Conservation (phyloP, 2,888 invertebrate species). For the Phengaris alcon region DNA sequence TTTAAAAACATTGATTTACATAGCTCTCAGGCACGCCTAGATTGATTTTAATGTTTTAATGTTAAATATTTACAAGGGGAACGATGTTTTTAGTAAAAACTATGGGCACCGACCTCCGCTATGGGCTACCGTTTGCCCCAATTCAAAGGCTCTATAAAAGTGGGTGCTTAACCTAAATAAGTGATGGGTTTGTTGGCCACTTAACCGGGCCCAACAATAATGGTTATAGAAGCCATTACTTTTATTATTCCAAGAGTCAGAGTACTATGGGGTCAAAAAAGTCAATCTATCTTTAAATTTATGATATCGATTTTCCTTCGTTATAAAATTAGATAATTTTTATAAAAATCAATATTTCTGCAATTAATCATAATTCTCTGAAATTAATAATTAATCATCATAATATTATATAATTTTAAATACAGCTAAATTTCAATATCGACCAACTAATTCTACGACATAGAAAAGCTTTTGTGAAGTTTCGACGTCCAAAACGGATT, state of each 20-base stretch:
- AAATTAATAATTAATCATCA: no score
- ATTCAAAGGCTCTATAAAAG: conserved; percentile 21
- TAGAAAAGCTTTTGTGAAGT: background rate
- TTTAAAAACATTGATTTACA: background rate
- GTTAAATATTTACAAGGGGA: background rate
- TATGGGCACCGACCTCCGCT: background rate
- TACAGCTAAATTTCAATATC: no score
- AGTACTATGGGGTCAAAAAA: background rate
- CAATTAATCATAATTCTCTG: no score
- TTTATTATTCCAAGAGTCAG: conserved; percentile 9
- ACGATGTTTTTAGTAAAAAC: conserved; percentile 6
- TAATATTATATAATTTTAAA: no score
- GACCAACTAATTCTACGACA: background rate
- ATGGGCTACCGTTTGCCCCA: conserved; percentile 16
- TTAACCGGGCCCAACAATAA: background rate
- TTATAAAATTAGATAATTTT: background rate
- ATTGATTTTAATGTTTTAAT: conserved; percentile 7
- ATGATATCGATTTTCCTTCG: background rate
- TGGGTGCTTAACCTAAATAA: conserved; percentile 28
- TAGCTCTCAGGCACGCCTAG: background rate
- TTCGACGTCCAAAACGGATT: conserved; percentile 12
- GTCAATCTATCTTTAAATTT: background rate
- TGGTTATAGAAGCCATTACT: conserved; percentile 22
- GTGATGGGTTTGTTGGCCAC: conserved; percentile 17
- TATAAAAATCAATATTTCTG: background rate